A percentile compares a stretch with the other conserved stretches of the same genome.
phyloP scores from a whole-genome alignment of 2,113 vertebrate genomes.

The Pluvianellus socialis region DNA sequence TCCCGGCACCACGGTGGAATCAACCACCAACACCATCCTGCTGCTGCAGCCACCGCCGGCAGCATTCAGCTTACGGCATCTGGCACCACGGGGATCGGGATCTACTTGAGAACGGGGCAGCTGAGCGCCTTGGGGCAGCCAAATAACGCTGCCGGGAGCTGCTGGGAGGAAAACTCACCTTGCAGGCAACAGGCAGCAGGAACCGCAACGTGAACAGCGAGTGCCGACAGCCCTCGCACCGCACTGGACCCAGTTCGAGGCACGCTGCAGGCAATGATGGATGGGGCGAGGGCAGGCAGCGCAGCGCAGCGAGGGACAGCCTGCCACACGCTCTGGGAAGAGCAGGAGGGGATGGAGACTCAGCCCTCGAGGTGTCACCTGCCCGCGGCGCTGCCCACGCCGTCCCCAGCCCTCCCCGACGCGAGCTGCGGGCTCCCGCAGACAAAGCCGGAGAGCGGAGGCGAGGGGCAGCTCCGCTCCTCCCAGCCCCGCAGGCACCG shows the following conservation, averaged over 20 bases:
- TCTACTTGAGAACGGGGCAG: not conserved
- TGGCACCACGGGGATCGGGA: not conserved
- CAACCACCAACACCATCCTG: not conserved
- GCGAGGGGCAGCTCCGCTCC: not conserved
- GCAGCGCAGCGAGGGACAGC: not conserved
- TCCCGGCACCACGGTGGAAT: not conserved
- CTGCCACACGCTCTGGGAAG: too few species aligned
- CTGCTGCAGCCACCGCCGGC: not conserved
- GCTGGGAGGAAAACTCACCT: not conserved
- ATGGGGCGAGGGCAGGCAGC: not conserved
- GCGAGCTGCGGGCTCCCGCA: too few species aligned
- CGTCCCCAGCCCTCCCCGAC: not conserved
- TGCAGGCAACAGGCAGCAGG: not conserved
- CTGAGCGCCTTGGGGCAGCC: not conserved
- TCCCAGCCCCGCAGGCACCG: not conserved
- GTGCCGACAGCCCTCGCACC: not conserved
- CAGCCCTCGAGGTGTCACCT: fast-evolving
- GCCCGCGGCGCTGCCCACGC: not conserved
- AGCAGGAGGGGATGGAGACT: not conserved
- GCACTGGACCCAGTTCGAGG: not conserved
- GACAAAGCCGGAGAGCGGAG: not conserved
- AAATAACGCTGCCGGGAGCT: fast-evolving
- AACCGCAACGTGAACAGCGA: fast-evolving
- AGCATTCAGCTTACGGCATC: fast-evolving
- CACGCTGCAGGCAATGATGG: not conserved